These are phyloP conservation scores for Parnassius orleans DNA, from an alignment of 2,888 invertebrate species.

Conservation along the genomic window DNA sequence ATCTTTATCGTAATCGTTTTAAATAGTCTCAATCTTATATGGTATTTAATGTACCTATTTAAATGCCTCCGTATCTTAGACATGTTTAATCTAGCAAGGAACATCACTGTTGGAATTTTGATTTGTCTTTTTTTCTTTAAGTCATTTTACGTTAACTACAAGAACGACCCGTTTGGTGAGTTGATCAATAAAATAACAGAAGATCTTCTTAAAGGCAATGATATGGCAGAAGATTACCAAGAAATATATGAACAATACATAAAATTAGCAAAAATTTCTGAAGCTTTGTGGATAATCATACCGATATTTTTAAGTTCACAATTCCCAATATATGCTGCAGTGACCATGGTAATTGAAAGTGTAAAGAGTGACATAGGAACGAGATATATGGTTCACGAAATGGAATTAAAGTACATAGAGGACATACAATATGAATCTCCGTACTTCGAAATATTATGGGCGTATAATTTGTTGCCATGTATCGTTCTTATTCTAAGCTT, in stretches of 20 bases:
- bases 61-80: constrained; percentile 49
- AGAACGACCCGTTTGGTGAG: constrained; percentile 44
- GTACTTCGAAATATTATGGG: constrained; percentile 56
- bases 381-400: constrained; percentile 58
- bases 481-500: constrained; percentile 50
- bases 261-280: constrained; percentile 45
- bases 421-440: constrained; percentile 57
- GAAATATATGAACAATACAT: constrained; percentile 49
- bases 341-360: constrained; percentile 48
- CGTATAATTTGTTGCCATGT: constrained; percentile 49
- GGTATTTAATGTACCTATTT: constrained; percentile 50
- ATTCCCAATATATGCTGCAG: constrained; percentile 54
- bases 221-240: constrained; percentile 50
- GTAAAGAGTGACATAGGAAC: constrained; percentile 47
- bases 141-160: constrained; percentile 48
- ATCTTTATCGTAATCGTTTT: constrained; percentile 38
- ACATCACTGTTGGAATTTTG: constrained; percentile 51
- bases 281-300: constrained; percentile 52
- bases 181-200: constrained; percentile 49
- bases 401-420: constrained; percentile 53
- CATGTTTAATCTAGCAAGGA: constrained; percentile 52
- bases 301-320: constrained; percentile 48
- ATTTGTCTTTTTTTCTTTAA: constrained; percentile 57
- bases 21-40: constrained; percentile 47
- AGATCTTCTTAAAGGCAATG: constrained; percentile 52